Evolutionary conservation across 2,797 vertebrate genomes (phyloP).

Genomic region (Perodicticus potto): DNA sequence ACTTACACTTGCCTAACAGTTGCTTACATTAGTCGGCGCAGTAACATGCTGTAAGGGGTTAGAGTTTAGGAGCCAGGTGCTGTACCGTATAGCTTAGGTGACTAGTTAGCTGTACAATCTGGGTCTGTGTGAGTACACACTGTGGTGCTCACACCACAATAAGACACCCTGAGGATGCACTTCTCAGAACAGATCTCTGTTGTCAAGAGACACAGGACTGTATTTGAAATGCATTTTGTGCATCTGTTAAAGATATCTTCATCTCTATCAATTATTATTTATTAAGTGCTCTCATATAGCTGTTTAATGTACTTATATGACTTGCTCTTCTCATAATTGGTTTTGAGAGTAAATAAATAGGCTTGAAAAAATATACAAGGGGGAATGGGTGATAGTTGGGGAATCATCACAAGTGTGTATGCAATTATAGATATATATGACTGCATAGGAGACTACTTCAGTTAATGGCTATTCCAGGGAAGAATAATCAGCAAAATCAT

Average conservation of each 20-base stretch:
- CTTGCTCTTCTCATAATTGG: constrained; percentile 68
- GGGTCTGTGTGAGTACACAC: not conserved
- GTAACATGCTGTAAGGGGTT: not conserved
- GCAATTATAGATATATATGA: constrained; percentile 51
- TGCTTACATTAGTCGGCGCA: not conserved
- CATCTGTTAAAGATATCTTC: constrained; percentile 51
- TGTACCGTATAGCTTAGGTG: not conserved
- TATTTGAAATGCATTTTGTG: constrained; percentile 48
- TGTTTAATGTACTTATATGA: constrained; percentile 61
- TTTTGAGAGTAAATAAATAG: constrained; percentile 76
- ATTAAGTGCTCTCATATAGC: constrained; percentile 73
- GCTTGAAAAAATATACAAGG: constrained; percentile 35
- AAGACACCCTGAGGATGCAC: not conserved
- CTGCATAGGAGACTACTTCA: constrained; percentile 60
- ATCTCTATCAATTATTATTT: constrained; percentile 63
- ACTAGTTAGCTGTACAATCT: not conserved
- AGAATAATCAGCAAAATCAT: constrained; percentile 74
- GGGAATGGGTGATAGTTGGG: constrained; percentile 1
- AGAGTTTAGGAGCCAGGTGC: no score
- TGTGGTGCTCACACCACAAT: not conserved
- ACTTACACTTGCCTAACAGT: not conserved
- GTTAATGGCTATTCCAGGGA: constrained; percentile 72
- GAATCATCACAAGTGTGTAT: constrained; percentile 47
- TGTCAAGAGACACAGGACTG: not conserved
- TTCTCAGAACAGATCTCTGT: not conserved